Evolutionary conservation across 2,888 invertebrate species (phyloP).

Genomic region (Belgica antarctica): DNA sequence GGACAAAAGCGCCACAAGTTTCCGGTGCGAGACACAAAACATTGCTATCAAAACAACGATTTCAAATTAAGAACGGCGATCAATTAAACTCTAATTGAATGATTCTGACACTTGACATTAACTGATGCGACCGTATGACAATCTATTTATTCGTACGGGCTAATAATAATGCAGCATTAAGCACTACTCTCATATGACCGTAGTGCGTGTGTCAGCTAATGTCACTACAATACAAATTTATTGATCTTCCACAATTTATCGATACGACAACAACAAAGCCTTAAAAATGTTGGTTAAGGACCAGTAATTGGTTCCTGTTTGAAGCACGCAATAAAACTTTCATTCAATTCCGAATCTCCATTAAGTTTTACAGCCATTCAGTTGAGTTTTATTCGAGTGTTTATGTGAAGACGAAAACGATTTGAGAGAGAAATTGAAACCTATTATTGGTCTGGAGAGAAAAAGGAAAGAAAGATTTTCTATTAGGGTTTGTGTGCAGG

Average conservation of each 20-base stretch:
- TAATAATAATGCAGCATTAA: slow-evolving; percentile 10
- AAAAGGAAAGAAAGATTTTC: neutral
- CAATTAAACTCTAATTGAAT: slow-evolving; percentile 39
- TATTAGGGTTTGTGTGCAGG: no score
- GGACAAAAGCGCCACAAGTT: slow-evolving; percentile 17
- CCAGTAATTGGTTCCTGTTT: neutral
- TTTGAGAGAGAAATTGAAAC: neutral
- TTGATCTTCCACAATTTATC: neutral
- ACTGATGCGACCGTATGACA: slow-evolving; percentile 14
- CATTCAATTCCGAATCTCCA: neutral
- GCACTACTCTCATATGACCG: neutral
- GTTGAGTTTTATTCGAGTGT: neutral
- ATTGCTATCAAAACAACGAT: neutral
- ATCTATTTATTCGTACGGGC: neutral
- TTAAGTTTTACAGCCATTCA: no score
- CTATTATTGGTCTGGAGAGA: neutral
- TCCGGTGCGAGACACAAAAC: neutral
- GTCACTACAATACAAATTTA: neutral
- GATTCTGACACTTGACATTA: slow-evolving; percentile 39
- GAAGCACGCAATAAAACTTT: neutral
- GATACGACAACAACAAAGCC: neutral
- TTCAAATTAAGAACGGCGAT: neutral
- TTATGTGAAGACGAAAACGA: neutral
- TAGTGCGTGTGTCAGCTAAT: slow-evolving; percentile 24
- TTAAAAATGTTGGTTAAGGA: neutral